Percentiles rank a stretch among this genome's conserved stretches.
Conservation (phyloP, 2,113 vertebrate genomes). For the Neolamprologus variostigma region DNA sequence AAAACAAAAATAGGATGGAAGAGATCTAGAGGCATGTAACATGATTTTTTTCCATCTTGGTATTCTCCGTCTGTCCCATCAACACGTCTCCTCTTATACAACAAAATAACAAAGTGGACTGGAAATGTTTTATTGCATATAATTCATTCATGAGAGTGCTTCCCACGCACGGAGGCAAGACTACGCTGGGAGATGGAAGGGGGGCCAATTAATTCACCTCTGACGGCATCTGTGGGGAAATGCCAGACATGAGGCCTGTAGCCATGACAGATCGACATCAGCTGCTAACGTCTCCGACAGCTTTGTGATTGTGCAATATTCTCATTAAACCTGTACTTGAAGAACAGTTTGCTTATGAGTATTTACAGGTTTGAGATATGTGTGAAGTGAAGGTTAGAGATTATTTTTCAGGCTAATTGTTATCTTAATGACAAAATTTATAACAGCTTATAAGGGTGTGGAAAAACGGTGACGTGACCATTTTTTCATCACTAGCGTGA, state of each 20-base stretch:
- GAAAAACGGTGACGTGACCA: background rate
- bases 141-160: slow-evolving; percentile 42
- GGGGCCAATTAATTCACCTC: slow-evolving; percentile 22
- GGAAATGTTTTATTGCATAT: slow-evolving; percentile 28
- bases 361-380: background rate
- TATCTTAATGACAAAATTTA: background rate
- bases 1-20: background rate
- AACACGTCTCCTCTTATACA: background rate
- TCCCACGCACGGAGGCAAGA: slow-evolving; percentile 1
- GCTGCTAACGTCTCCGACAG: background rate
- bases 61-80: background rate
- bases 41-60: background rate
- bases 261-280: background rate
- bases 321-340: background rate
- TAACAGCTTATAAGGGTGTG: background rate
- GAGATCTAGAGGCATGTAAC: background rate
- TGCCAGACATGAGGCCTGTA: background rate
- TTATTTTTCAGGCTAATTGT: background rate
- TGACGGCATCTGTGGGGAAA: background rate
- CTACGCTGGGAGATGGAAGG: background rate
- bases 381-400: background rate
- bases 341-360: background rate
- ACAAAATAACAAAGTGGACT: slow-evolving; percentile 26
- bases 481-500: background rate
- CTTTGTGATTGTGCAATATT: background rate